These are phyloP conservation scores for Paratrypauchen microcephalus DNA, from an alignment of 2,797 vertebrate genomes.

Conservation along the genomic window DNA sequence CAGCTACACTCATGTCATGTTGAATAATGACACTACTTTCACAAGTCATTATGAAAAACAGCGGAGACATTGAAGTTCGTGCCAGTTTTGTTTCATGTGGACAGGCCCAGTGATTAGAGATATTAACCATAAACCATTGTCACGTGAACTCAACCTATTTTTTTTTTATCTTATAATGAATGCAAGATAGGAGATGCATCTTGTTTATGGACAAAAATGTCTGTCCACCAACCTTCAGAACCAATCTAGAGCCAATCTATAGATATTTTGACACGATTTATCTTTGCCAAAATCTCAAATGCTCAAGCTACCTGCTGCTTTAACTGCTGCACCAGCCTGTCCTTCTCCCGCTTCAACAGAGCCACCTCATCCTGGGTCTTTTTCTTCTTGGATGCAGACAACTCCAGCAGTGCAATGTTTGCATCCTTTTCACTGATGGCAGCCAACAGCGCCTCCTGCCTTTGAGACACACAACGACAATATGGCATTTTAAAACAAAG, in stretches of 20 bases:
- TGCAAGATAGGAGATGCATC: neutral
- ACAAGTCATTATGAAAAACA: no score
- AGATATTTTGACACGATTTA: neutral
- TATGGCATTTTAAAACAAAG: slow-evolving; percentile 45
- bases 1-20: no score
- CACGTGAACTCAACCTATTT: neutral
- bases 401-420: slow-evolving; percentile 94
- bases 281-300: neutral
- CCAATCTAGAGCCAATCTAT: no score
- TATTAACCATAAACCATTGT: no score
- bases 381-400: slow-evolving; percentile 97
- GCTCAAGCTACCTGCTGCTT: slow-evolving; percentile 88
- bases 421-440: slow-evolving; percentile 99
- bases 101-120: no score
- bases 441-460: slow-evolving; percentile 97
- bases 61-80: no score
- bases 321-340: slow-evolving; percentile 95
- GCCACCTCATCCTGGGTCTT: slow-evolving; percentile 98
- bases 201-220: neutral
- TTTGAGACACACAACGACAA: slow-evolving; percentile 55
- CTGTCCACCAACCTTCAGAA: neutral
- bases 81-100: no score
- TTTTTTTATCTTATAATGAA: no score
- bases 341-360: slow-evolving; percentile 94
- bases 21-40: no score